These are phyloP conservation scores for Solenopsis fugax DNA, from an alignment of 1,140 invertebrate species.

Conservation along the genomic window DNA sequence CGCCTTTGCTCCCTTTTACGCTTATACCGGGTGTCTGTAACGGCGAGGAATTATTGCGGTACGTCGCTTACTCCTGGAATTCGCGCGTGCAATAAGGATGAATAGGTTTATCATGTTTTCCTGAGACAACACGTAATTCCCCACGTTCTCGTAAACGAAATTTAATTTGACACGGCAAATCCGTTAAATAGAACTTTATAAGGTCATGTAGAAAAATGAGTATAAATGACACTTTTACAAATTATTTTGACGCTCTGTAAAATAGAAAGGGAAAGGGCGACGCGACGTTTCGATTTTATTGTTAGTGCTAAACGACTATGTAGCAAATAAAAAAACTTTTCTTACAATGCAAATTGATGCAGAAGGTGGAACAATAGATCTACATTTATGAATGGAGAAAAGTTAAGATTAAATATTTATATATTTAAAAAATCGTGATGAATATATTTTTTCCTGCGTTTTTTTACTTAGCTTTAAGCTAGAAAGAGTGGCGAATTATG, in stretches of 20 bases:
- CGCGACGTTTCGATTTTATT: not conserved
- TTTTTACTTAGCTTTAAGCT: not conserved
- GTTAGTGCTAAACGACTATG: not conserved
- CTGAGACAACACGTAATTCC: not conserved
- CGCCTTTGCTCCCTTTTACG: slow-evolving; percentile 23
- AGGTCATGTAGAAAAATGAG: not conserved
- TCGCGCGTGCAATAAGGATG: not conserved
- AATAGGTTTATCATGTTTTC: slow-evolving; percentile 21
- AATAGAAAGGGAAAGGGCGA: no score
- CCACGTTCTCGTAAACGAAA: not conserved
- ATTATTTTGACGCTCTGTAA: not conserved
- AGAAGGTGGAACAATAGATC: not conserved
- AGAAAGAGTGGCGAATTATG: not conserved
- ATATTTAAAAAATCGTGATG: not conserved
- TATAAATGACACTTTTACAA: not conserved
- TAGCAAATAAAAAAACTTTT: slow-evolving; percentile 10
- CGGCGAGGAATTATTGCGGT: not conserved
- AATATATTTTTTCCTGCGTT: not conserved
- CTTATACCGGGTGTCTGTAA: slow-evolving; percentile 53
- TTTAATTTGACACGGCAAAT: not conserved
- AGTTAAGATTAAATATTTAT: not conserved
- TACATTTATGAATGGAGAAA: not conserved
- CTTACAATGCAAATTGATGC: not conserved
- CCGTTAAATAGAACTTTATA: not conserved
- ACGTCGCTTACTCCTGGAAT: not conserved